A percentile compares a stretch with the other conserved stretches of the same genome.
phyloP scores from a whole-genome alignment of 1,140 invertebrate species.

The Drosophila varians region DNA sequence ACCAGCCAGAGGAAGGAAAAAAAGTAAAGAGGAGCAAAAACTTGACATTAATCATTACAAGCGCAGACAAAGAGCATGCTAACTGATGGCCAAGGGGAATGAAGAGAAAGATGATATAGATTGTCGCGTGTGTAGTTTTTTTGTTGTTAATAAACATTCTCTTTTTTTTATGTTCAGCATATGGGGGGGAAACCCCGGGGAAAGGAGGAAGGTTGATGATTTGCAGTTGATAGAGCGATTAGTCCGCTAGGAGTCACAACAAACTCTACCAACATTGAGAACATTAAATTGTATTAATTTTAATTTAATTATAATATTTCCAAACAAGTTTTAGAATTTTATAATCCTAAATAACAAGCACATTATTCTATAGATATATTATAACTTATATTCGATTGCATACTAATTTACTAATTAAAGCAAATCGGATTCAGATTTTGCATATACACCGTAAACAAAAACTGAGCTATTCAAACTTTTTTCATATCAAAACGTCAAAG shows the following conservation, averaged over 20 bases:
- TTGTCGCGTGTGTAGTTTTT: conserved; percentile 52
- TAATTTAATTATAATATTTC: neutral
- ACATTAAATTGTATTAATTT: too few species aligned
- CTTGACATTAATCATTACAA: conserved; percentile 76
- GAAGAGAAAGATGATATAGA: conserved; percentile 6
- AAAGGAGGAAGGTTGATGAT: neutral
- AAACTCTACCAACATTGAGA: too few species aligned
- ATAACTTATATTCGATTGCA: too few species aligned
- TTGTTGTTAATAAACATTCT: neutral
- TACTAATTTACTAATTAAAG: neutral
- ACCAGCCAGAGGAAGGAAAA: conserved; percentile 26
- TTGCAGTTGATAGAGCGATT: neutral
- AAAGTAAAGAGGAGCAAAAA: conserved; percentile 54
- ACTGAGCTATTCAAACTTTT: conserved; percentile 2
- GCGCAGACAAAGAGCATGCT: conserved; percentile 61
- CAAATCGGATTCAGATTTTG: too few species aligned
- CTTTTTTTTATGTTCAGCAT: conserved; percentile 5
- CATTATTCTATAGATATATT: too few species aligned
- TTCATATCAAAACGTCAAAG: conserved; percentile 4
- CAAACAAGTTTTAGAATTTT: too few species aligned
- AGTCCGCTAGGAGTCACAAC: neutral
- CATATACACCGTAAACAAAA: too few species aligned
- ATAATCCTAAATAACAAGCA: too few species aligned
- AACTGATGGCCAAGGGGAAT: neutral
- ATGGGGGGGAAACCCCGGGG: neutral